Percentiles rank a stretch among this genome's conserved stretches.
Conservation (phyloP, 2,113 vertebrate genomes). For the Apodemus sylvaticus region DNA sequence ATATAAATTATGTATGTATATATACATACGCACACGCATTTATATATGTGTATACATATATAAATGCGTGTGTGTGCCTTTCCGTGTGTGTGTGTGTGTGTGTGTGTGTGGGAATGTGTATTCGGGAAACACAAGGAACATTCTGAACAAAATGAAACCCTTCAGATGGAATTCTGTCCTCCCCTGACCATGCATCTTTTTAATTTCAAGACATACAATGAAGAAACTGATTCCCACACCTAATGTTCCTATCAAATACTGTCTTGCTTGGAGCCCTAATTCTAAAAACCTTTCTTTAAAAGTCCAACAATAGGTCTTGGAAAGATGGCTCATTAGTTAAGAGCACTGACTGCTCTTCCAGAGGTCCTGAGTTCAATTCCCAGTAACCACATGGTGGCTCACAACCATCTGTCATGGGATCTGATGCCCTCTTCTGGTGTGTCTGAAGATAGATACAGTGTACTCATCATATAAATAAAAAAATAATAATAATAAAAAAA, state of each 20-base stretch:
- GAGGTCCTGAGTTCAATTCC: too few species aligned
- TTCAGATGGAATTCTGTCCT: background rate
- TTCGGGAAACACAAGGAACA: background rate
- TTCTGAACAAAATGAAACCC: background rate
- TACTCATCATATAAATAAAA: too few species aligned
- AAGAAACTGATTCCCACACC: background rate
- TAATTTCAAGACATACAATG: background rate
- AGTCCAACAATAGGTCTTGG: too few species aligned
- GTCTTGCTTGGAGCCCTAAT: background rate
- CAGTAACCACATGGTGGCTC: too few species aligned
- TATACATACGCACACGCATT: background rate
- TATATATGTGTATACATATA: background rate
- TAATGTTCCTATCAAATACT: background rate
- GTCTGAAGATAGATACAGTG: too few species aligned
- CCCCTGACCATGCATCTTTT: background rate
- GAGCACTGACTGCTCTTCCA: too few species aligned
- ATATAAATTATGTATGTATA: background rate
- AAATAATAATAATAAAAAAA: too few species aligned
- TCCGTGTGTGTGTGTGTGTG: background rate
- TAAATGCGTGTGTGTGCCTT: background rate
- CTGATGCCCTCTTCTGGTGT: too few species aligned
- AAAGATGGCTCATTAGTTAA: too few species aligned
- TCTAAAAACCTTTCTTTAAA: background rate
- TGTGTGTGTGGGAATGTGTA: background rate
- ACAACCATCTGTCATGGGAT: too few species aligned